Base-by-base conservation (phyloP, 2,797 vertebrate genomes). In the Mastacembelus armatus region DNA sequence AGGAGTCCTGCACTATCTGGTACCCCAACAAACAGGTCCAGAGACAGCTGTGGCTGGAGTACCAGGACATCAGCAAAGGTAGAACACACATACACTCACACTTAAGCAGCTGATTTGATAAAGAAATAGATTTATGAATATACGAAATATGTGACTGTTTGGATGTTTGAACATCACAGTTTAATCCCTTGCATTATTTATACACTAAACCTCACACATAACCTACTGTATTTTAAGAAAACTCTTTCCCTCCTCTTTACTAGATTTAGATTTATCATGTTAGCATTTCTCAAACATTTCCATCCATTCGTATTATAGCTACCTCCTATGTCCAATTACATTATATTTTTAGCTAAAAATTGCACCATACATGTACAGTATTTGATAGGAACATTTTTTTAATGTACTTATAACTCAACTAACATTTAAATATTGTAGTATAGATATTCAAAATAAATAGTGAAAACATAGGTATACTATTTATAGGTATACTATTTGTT, bases 31-130 rank as follows among this genome's bases (percentile, higher is more conserved):
- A 95, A 64, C 97, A 98, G 91, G 96, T 98, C 70, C 98, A 99
- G 90, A 92, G 94, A 32, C 95, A 98, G 92, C 95, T 99, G 85
- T 99, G 98, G 98, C 87, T 98, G 54, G 97, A 99, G 81, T 99
- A 99, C 36, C 97, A 99, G 91, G 97, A 99, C 85, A 99, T 99
- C 78, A 99, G 96, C 91, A 99, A 99, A 97, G 98, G 98, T 99
- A 92, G 84, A 87, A 62, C 44, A 36, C 26, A 21, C 50, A 22
- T 11, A 40, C 21, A 26, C 36, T 5, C 18, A 7, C 24, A 50
- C 18, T 9, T 2, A 3, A 10, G 7, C 35, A 18, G 39, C 14
- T 16, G 11, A 18, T 32, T 35, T 39, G 10, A 40, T 38, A n/a
- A 33, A 18, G 32, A 27, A 33, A 44, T 21, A 15, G 36, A 7